Conservation (phyloP, 2,113 vertebrate species). For the Corythornis cristatus region DNA sequence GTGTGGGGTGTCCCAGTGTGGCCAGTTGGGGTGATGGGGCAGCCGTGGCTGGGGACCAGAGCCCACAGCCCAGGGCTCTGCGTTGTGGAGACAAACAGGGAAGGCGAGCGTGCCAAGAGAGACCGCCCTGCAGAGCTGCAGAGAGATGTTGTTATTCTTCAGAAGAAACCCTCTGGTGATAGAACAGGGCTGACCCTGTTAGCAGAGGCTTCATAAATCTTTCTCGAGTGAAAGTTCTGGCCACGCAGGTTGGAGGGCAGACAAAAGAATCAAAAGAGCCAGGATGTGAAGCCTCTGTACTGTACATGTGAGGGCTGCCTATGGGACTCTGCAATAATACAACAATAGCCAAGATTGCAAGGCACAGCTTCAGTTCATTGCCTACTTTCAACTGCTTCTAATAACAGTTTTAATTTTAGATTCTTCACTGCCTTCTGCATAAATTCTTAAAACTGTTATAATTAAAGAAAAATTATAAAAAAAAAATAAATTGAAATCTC, state of each 20-base stretch:
- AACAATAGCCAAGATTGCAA: slow-evolving; percentile 83
- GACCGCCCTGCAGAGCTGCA: slow-evolving; percentile 72
- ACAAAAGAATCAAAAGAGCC: slow-evolving; percentile 87
- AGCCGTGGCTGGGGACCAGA: too few species aligned
- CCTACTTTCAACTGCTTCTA: slow-evolving; percentile 76
- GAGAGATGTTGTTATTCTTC: slow-evolving; percentile 93
- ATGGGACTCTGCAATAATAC: slow-evolving; percentile 89
- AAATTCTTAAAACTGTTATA: not conserved
- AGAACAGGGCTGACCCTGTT: slow-evolving; percentile 83
- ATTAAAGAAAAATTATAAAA: not conserved
- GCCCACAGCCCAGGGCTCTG: too few species aligned
- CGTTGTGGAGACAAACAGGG: slow-evolving; percentile 79
- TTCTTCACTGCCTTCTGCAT: slow-evolving; percentile 45
- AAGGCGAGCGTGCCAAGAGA: slow-evolving; percentile 76
- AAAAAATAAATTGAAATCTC: not conserved
- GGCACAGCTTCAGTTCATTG: slow-evolving; percentile 72
- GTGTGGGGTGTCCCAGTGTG: not conserved
- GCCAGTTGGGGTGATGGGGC: too few species aligned
- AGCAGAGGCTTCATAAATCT: slow-evolving; percentile 90
- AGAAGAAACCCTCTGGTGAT: slow-evolving; percentile 85
- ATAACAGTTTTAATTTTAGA: slow-evolving; percentile 74
- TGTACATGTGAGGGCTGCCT: slow-evolving; percentile 79
- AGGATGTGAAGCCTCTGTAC: slow-evolving; percentile 86
- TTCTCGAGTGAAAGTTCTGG: slow-evolving; percentile 88
- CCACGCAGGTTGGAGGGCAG: slow-evolving; percentile 83